Evolutionary conservation across 1,140 invertebrate species (phyloP), one percentile per base, ranked within the genome.

Genomic region (Drosophila pandora): DNA sequence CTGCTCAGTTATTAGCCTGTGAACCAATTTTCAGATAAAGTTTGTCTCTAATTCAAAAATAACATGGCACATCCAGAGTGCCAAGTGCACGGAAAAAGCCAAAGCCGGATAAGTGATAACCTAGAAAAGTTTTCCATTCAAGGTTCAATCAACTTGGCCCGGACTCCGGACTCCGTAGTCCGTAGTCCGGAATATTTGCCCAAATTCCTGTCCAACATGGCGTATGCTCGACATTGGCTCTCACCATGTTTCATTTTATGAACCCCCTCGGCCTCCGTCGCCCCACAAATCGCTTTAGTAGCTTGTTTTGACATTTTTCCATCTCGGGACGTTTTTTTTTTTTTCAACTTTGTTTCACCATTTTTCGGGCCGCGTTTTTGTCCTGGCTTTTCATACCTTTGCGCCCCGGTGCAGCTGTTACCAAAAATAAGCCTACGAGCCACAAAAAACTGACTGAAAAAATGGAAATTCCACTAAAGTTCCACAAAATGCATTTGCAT

Each of bases 171-270:
- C 17, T 17, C 17, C 17, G 17, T 17, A 17, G 17, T 17, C 17
- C 25, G 2, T 7, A 28, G 25, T 23, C 13, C 13, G 25, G 32
- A 69, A 57, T 69, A 49, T 72, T 62, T 48, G 58, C 37, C 32
- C 8, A 55, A 74, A 58, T 59, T 60, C 37, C 39, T 25, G 47
- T 57, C 45, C 69, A 60, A 64, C 75, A 43, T 52, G 68, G 59
- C 79, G 79, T 79, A 83, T 79, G 63, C 75, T 83, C 72, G 59
- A 82, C 82, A 74, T 78, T 60, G 57, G 57, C 37, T 28, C 55
- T 25, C 39, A 4, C 43, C 45, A 37, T 22, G 34, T 45, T 71
- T 47, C 47, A 32, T 48, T 59, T 52, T 58, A 22, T 48, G 41
- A 43, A 43, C 17, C 10, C 54, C 30, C 55, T 50, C 45, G 2